Evolutionary conservation across 1,140 invertebrate genomes (phyloP).

Genomic region (Odontomachus brunneus): DNA sequence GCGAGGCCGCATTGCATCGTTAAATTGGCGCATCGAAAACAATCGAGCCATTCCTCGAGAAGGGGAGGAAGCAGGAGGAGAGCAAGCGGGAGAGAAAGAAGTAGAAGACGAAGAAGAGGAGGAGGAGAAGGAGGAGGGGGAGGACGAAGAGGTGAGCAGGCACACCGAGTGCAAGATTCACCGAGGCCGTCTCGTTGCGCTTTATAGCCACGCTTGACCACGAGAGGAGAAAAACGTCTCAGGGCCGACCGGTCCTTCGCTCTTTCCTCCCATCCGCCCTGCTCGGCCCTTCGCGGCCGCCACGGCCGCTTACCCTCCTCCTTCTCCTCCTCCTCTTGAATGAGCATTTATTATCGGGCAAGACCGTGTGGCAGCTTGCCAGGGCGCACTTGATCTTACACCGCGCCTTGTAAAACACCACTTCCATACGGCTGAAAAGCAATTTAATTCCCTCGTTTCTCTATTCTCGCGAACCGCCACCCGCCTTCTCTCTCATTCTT

Average conservation of each 20-base stretch:
- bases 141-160: conserved; percentile 17
- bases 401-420: conserved; percentile 75
- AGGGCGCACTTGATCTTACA: conserved; percentile 77
- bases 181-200: conserved; percentile 75
- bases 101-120: background rate
- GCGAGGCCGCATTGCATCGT: conserved; percentile 56
- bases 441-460: conserved; percentile 76
- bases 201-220: conserved; percentile 74
- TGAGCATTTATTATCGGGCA: conserved; percentile 77
- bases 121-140: conserved; percentile 31
- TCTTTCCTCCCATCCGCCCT: conserved; percentile 41
- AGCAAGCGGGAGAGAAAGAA: background rate
- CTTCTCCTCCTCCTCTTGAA: conserved; percentile 75
- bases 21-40: conserved; percentile 68
- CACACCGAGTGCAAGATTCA: conserved; percentile 68
- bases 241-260: conserved; percentile 74
- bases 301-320: conserved; percentile 26
- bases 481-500: conserved; percentile 50
- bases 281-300: conserved; percentile 30
- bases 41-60: conserved; percentile 57
- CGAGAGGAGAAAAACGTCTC: conserved; percentile 78
- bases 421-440: conserved; percentile 75
- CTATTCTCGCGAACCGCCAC: conserved; percentile 57
- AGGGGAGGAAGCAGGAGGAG: background rate
- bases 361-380: conserved; percentile 74